Evolutionary conservation across 37 sponge, comb jelly and placozoan genomes (phyloP).

Genomic region (Amphimedon queenslandica): DNA sequence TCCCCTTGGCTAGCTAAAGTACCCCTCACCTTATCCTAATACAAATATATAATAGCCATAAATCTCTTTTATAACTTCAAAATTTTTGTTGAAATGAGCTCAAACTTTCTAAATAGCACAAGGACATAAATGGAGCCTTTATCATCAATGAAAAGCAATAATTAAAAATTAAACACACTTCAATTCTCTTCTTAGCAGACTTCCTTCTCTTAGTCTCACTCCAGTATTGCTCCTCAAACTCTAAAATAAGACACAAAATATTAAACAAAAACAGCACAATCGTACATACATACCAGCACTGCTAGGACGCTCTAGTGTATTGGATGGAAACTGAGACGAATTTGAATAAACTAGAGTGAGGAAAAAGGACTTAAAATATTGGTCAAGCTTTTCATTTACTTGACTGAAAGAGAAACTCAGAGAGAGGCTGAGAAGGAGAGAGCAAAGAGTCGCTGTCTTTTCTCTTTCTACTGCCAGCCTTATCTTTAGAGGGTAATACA

Average conservation of each 20-base stretch:
- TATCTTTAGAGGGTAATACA: too few relatives aligned
- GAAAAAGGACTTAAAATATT: neutral
- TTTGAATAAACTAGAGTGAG: conserved; percentile 48
- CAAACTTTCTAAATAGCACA: too few relatives aligned
- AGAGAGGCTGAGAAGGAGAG: conserved; percentile 20
- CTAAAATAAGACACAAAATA: conserved; percentile 7
- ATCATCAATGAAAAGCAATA: too few relatives aligned
- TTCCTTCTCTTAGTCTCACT: conserved; percentile 35
- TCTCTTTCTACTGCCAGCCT: too few relatives aligned
- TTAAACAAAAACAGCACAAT: neutral
- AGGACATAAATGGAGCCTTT: too few relatives aligned
- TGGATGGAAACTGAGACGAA: conserved; percentile 58
- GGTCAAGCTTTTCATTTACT: neutral
- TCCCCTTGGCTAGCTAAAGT: too few relatives aligned
- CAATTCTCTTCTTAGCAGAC: neutral
- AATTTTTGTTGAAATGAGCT: too few relatives aligned
- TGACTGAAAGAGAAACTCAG: conserved; percentile 25
- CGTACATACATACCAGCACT: conserved; percentile 23
- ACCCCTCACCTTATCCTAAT: too few relatives aligned
- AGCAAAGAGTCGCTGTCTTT: neutral
- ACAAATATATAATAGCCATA: too few relatives aligned
- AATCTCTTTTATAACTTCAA: too few relatives aligned
- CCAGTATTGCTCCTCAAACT: conserved; percentile 63
- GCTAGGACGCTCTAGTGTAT: conserved; percentile 36
- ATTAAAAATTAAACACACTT: too few relatives aligned